Base-by-base conservation (phyloP, 2,888 invertebrate species). In the Osmoderma eremita region DNA sequence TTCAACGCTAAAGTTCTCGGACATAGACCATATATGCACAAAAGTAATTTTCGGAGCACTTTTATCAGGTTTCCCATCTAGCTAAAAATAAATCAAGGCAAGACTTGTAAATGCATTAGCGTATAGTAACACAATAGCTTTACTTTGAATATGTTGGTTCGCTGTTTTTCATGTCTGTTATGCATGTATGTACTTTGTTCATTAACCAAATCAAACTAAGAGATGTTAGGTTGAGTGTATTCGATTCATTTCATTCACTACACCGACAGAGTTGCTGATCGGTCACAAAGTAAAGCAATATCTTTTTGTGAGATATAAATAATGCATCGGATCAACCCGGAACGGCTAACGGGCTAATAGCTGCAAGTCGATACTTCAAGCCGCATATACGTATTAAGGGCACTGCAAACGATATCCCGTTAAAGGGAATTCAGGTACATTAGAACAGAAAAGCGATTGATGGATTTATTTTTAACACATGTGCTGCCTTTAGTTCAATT, bases 301-400 rank as follows among this genome's bases (percentile, higher is more conserved):
- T 30, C 20, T 45, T 58, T 61, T 61, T 61, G 58, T 48, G 45
- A 17, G 12, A 48, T 61, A 61, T 61, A 30, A 45, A 61, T 61
- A 61, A 61, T 61, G 58, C 58, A 61, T 24, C 12, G 45, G 45
- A 61, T 48, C 45, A 48, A 15, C 58, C 13, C 45, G 18, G 45
- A 61, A 22, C 10, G 58, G 41, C n/a, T n/a, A n/a, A n/a, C n/a
- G n/a, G 15, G 56, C 20, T 56, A 56, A 56, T 30, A 30, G 30
- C 45, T 61, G 48, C 58, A 48, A 48, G 45, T 12, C 15, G n/a
- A 45, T 48, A 45, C 24, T 17, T 5, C 41, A 41, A 41, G 13
- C 56, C 36, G 39, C n/a, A n/a, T n/a, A n/a, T n/a, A n/a, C n/a
- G n/a, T 53, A 36, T 53, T 13, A 15, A 24, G 12, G 15, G 18